Base-by-base conservation (phyloP, 2,888 invertebrate species). In the Leptinotarsa haldemani region DNA sequence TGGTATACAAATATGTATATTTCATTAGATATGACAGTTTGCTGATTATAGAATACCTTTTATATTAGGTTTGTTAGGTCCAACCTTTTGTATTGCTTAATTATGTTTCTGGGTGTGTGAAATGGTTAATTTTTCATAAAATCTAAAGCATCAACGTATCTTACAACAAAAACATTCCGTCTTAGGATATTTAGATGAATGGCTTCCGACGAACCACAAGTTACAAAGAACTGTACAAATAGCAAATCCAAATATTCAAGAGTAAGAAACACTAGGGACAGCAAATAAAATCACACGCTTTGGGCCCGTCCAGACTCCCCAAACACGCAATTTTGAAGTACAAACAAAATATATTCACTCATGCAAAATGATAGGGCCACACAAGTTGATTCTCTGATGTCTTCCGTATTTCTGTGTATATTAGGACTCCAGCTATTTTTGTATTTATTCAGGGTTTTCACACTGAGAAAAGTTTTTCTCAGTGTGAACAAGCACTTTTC, bases 331-430 rank as follows among this genome's bases (percentile, higher is more conserved):
- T 83, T 82, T 80, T 78, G 78, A 80, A 80, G 83, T 82, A 65
- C 73, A 85, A 85, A 85, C 84, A 84, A 84, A 84, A 84, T 85
- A 84, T 85, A 85, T 82, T 83, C 84, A 81, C 81, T 86, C 85
- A 85, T 86, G 86, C 85, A 84, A 84, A 82, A 85, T 83, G 83
- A 84, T 82, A 82, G 83, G 81, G 80, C 80, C 81, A 82, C 82
- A 83, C 77, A 40, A 30, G 61, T 61, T 30, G 80, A 77, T 75
- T 77, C 73, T 79, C 61, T 30, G 61, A 18, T 30, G 74, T 77
- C 73, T 78, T 78, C 71, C 48, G 58, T 40, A 65, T 72, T 70
- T 70, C 70, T 72, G 65, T 67, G 71, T 69, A 52, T 72, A 72
- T 74, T 73, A 56, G 63, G 63, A 67, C 70, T 73, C 63, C 20